A percentile compares a stretch with the other conserved stretches of the same genome.
Evolutionary conservation across 2,888 invertebrate genomes (phyloP).

Genomic region (Ichneumoninae sp.): DNA sequence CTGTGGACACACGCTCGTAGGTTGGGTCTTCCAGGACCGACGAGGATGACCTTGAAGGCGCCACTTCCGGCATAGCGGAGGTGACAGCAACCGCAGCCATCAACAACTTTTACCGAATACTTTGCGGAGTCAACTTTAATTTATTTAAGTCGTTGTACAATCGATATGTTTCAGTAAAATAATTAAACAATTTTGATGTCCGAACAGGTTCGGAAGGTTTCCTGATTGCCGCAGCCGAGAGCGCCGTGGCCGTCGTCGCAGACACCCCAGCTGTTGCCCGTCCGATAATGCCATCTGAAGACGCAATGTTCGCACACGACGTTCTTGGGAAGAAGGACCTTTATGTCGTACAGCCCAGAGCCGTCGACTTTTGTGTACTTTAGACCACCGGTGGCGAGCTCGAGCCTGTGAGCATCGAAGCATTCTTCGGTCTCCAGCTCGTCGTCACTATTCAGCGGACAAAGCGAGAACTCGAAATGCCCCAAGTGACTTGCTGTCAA

Average conservation of each 20-base stretch:
- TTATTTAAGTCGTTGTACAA: neutral
- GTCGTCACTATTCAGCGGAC: constrained; percentile 82
- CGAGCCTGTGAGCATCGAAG: constrained; percentile 83
- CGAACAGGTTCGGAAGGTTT: constrained; percentile 85
- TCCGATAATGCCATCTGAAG: constrained; percentile 86
- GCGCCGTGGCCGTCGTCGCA: constrained; percentile 82
- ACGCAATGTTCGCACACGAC: constrained; percentile 86
- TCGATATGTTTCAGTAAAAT: neutral
- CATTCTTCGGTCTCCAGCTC: constrained; percentile 85
- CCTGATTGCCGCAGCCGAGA: constrained; percentile 86
- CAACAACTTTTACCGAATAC: constrained; percentile 80
- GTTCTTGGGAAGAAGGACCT: constrained; percentile 82
- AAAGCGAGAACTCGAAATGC: constrained; percentile 85
- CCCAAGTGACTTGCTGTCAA: constrained; percentile 85
- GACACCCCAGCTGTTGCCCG: constrained; percentile 85
- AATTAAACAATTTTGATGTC: constrained; percentile 80
- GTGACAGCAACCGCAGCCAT: constrained; percentile 77
- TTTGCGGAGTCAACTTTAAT: constrained; percentile 78
- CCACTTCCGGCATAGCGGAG: constrained; percentile 70
- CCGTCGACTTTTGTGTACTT: constrained; percentile 69
- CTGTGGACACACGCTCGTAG: constrained; percentile 86
- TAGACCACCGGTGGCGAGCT: constrained; percentile 77
- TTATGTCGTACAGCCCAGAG: constrained; percentile 71
- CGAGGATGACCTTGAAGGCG: constrained; percentile 74
- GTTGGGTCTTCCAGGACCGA: constrained; percentile 83